Conservation (phyloP, 2,888 invertebrate genomes). For the Parelbella ahira region DNA sequence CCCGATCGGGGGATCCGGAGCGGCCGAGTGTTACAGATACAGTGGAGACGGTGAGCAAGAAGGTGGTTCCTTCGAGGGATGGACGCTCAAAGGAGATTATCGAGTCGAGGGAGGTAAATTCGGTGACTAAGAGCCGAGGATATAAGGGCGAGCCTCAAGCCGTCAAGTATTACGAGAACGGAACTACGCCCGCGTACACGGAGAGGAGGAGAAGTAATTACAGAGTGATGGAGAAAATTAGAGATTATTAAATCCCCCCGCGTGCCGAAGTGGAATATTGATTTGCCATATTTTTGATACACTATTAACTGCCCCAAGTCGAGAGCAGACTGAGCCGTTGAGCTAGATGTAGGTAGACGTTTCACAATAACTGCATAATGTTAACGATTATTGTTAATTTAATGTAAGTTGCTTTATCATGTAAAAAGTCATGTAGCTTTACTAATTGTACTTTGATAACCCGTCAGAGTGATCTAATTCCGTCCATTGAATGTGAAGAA, state of each 20-base stretch:
- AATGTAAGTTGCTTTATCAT: constrained; percentile 54
- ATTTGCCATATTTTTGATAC: constrained; percentile 37
- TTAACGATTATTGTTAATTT: constrained; percentile 54
- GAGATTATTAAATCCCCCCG: constrained; percentile 61
- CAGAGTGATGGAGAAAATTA: constrained; percentile 68
- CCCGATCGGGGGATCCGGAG: constrained; percentile 83
- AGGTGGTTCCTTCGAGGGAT: constrained; percentile 83
- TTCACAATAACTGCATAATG: constrained; percentile 49
- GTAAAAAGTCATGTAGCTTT: constrained; percentile 77
- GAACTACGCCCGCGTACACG: constrained; percentile 52
- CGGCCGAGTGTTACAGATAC: constrained; percentile 86
- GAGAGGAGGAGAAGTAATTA: constrained; percentile 72
- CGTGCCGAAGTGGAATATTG: constrained; percentile 18
- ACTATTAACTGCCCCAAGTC: constrained; percentile 52
- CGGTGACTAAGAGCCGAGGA: constrained; percentile 83
- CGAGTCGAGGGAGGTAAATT: constrained; percentile 85
- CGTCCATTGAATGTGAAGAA: constrained; percentile 30
- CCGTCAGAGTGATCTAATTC: constrained; percentile 35
- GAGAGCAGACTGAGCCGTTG: constrained; percentile 65
- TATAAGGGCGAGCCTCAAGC: constrained; percentile 71
- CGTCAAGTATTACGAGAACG: constrained; percentile 79
- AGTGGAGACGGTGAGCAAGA: constrained; percentile 85
- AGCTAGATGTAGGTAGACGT: constrained; percentile 51
- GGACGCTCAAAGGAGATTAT: constrained; percentile 84
- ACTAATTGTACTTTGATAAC: constrained; percentile 61